Conservation (phyloP, 2,888 invertebrate genomes). For the Drosophila diplacantha region DNA sequence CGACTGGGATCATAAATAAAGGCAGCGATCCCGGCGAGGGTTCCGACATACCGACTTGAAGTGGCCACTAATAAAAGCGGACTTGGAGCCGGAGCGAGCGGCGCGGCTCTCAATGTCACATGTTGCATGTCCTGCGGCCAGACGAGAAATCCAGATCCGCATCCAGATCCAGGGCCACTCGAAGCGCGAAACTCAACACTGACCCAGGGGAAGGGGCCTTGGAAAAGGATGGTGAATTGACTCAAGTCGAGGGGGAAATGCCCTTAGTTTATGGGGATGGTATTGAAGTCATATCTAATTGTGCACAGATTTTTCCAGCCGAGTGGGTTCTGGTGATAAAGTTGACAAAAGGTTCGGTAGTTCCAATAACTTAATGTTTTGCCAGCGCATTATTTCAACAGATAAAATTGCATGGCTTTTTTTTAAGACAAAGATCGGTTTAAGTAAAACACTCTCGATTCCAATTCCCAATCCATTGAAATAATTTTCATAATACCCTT, state of each 20-base stretch:
- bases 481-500: constrained; percentile 10
- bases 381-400: not conserved
- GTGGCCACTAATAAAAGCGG: constrained; percentile 20
- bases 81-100: constrained; percentile 6
- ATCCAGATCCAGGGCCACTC: constrained; percentile 53
- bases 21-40: constrained; percentile 11
- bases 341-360: not conserved
- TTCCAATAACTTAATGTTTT: constrained; percentile 17
- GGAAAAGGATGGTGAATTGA: constrained; percentile 41
- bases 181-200: constrained; percentile 65
- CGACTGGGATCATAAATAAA: constrained; percentile 46
- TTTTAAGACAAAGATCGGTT: not conserved
- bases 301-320: constrained; percentile 12
- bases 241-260: constrained; percentile 21
- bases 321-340: constrained; percentile 5
- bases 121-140: constrained; percentile 66
- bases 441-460: not conserved
- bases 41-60: constrained; percentile 15
- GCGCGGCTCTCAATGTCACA: constrained; percentile 67
- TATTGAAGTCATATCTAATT: not conserved
- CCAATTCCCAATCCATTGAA: not conserved
- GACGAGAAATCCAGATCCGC: constrained; percentile 27
- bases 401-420: not conserved
- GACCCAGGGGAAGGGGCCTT: constrained; percentile 19
- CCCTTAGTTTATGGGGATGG: constrained; percentile 3